phyloP scores from a whole-genome alignment of 2,113 vertebrate genomes.

The Petrocephalus zakoni region DNA sequence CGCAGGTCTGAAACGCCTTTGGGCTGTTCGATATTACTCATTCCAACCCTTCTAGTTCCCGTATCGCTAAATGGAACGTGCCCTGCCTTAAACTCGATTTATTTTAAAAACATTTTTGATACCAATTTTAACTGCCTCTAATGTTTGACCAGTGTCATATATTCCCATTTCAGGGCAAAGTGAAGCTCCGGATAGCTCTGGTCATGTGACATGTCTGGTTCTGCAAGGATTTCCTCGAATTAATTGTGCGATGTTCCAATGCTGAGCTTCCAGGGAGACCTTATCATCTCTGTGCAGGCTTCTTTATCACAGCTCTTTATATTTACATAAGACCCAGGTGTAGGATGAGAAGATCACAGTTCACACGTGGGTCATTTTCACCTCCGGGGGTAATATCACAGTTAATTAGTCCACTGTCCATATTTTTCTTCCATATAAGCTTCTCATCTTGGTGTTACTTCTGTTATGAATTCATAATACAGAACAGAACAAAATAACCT shows the following conservation, averaged over 20 bases:
- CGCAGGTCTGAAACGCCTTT: not conserved
- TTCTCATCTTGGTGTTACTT: not conserved
- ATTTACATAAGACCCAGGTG: not conserved
- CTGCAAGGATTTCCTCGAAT: not conserved
- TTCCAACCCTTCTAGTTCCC: not conserved
- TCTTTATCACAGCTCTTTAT: not conserved
- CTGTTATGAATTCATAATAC: conserved; percentile 1
- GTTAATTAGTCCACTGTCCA: not conserved
- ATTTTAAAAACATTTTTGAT: not conserved
- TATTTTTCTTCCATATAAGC: not conserved
- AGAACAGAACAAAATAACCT: not conserved
- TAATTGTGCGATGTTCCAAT: not conserved
- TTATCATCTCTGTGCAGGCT: not conserved
- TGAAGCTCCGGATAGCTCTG: not conserved
- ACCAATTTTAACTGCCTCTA: not conserved
- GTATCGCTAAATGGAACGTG: not conserved
- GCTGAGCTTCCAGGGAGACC: not conserved
- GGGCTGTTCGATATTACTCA: not conserved
- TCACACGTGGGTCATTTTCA: not conserved
- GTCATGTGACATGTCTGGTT: not conserved
- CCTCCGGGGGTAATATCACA: not conserved
- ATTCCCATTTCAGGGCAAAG: not conserved
- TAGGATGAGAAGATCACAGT: not conserved
- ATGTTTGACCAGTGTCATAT: not conserved
- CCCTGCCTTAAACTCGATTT: not conserved